A percentile compares a stretch with the other conserved stretches of the same genome.
Evolutionary conservation across 2,113 vertebrate species (phyloP).

Genomic region (Clinocottus analis): DNA sequence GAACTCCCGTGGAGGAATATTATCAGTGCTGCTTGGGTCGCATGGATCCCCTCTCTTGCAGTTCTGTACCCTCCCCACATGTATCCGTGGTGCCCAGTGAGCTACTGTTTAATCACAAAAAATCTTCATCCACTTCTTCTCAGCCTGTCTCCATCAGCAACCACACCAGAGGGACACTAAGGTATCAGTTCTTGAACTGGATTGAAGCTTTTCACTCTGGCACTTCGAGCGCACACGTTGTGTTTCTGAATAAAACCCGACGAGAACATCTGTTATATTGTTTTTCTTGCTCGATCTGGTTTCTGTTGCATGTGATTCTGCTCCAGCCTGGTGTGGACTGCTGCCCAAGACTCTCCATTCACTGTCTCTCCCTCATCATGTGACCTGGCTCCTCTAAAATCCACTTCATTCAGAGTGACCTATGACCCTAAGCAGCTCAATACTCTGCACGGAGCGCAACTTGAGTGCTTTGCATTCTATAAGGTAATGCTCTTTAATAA

Average conservation of each 20-base stretch:
- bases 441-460: slow-evolving; percentile 84
- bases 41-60: slow-evolving; percentile 3
- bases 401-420: slow-evolving; percentile 84
- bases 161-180: slow-evolving; percentile 88
- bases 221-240: background rate
- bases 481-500: slow-evolving; percentile 79
- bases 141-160: slow-evolving; percentile 87
- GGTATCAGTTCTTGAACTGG: slow-evolving; percentile 38
- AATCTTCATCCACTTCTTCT: slow-evolving; percentile 27
- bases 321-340: slow-evolving; percentile 86
- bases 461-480: slow-evolving; percentile 91
- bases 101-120: slow-evolving; percentile 86
- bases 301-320: background rate
- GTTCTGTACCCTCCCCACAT: slow-evolving; percentile 32
- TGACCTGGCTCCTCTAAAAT: slow-evolving; percentile 88
- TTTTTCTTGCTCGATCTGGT: background rate
- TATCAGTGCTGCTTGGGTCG: slow-evolving; percentile 64
- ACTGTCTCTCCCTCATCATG: slow-evolving; percentile 82
- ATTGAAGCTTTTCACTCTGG: background rate
- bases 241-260: background rate
- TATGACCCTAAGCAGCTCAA: slow-evolving; percentile 86
- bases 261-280: background rate
- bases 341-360: slow-evolving; percentile 76
- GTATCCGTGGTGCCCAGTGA: slow-evolving; percentile 84
- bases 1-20: slow-evolving; percentile 81